These are phyloP conservation scores for Erebia epiphron DNA, from an alignment of 2,888 invertebrate genomes.

Conservation along the genomic window DNA sequence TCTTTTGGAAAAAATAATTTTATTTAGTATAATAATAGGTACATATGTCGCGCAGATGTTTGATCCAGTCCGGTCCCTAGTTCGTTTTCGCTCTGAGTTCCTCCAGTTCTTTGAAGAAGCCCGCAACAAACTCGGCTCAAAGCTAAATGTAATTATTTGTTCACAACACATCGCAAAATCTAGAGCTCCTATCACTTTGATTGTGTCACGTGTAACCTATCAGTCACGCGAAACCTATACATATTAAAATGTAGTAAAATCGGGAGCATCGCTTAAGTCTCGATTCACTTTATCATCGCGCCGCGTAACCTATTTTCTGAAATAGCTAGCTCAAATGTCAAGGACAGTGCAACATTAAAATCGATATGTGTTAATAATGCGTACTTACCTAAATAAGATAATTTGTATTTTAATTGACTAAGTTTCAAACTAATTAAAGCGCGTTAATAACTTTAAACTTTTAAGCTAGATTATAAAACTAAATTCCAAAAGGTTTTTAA, in stretches of 20 bases:
- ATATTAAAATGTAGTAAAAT: conserved; percentile 24
- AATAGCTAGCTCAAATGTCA: conserved; percentile 22
- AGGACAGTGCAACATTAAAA: conserved; percentile 10
- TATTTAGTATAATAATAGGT: too few relatives aligned
- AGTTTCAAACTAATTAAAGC: not conserved
- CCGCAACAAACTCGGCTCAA: not conserved
- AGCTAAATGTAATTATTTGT: not conserved
- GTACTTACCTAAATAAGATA: not conserved
- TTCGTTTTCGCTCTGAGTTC: too few relatives aligned
- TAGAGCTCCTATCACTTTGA: not conserved
- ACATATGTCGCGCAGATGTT: too few relatives aligned
- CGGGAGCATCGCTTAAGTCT: conserved; percentile 14
- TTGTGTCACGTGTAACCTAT: conserved; percentile 32
- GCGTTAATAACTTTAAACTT: too few relatives aligned
- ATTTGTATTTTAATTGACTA: too few relatives aligned
- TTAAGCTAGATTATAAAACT: too few relatives aligned
- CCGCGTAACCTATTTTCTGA: conserved; percentile 19
- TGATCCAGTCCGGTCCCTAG: too few relatives aligned
- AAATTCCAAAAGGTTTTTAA: too few relatives aligned
- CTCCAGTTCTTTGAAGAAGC: not conserved
- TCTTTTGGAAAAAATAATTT: too few relatives aligned
- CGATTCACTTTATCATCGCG: conserved; percentile 20
- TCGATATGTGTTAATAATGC: not conserved
- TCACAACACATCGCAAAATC: not conserved
- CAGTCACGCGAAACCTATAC: conserved; percentile 29